phyloP scores from a whole-genome alignment of 2,113 vertebrate species.

The Labeo catla region DNA sequence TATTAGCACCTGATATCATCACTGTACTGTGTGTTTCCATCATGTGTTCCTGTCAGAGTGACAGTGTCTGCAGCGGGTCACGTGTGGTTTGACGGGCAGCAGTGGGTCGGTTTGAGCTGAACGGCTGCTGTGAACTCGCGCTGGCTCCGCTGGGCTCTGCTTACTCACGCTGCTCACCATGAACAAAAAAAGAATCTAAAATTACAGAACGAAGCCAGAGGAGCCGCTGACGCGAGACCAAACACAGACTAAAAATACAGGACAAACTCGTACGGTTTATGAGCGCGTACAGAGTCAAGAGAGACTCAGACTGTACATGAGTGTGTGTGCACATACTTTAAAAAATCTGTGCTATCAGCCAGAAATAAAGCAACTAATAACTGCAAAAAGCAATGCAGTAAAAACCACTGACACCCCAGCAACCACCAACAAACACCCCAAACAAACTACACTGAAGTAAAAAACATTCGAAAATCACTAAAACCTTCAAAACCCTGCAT shows the following conservation, averaged over 20 bases:
- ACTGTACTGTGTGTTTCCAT: not conserved
- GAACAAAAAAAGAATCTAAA: not conserved
- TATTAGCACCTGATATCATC: not conserved
- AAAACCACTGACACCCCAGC: too few relatives aligned
- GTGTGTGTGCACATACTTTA: too few relatives aligned
- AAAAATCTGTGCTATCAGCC: too few relatives aligned
- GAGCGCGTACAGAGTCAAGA: not conserved
- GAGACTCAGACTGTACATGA: not conserved
- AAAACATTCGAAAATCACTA: too few relatives aligned
- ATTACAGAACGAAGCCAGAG: slow-evolving; percentile 6
- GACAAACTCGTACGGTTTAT: not conserved
- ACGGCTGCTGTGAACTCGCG: not conserved
- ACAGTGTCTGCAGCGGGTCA: not conserved
- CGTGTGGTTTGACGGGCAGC: not conserved
- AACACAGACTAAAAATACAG: not conserved
- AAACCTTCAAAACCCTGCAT: too few relatives aligned
- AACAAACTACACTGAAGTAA: too few relatives aligned
- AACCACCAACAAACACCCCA: too few relatives aligned
- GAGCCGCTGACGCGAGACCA: not conserved
- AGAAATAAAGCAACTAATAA: too few relatives aligned
- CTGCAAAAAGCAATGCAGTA: too few relatives aligned
- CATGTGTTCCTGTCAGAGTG: too few relatives aligned
- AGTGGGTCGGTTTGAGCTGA: not conserved
- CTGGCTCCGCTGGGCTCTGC: not conserved
- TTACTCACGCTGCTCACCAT: not conserved